A percentile compares a stretch with the other conserved stretches of the same genome.
These are phyloP conservation scores for Ecdyonurus torrentis DNA, from an alignment of 2,888 invertebrate genomes.

Conservation along the genomic window DNA sequence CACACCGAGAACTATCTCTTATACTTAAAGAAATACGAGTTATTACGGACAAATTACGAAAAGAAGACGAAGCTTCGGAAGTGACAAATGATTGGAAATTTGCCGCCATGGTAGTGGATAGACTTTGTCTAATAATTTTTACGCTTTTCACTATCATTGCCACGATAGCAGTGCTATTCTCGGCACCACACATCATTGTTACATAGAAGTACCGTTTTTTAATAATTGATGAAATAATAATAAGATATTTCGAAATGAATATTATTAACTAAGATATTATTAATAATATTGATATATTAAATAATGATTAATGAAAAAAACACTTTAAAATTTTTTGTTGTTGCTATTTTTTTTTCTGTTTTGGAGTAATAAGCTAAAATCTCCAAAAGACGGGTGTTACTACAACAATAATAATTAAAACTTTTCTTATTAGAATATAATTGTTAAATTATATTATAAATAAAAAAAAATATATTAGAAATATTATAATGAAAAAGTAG, in stretches of 20 bases:
- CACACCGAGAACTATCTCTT: conserved; percentile 84
- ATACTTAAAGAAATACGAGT: conserved; percentile 84
- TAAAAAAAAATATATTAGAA: background rate
- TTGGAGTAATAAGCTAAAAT: background rate
- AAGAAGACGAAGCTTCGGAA: conserved; percentile 87
- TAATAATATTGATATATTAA: background rate
- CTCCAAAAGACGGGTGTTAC: background rate
- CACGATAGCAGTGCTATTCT: conserved; percentile 90
- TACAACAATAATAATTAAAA: background rate
- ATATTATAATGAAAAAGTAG: conserved; percentile 1
- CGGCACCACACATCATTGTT: conserved; percentile 91
- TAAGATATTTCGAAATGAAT: background rate
- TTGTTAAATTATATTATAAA: background rate
- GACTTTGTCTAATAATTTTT: conserved; percentile 99
- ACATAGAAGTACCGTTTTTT: conserved; percentile 36
- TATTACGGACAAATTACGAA: conserved; percentile 86
- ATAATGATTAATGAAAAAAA: background rate
- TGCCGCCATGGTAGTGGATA: conserved; percentile 99
- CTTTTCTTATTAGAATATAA: conserved; percentile 2
- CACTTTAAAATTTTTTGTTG: background rate
- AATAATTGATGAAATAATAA: background rate
- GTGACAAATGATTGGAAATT: conserved; percentile 98
- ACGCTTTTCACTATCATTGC: conserved; percentile 95
- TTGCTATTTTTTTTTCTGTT: background rate
- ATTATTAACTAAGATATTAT: too few species aligned